Evolutionary conservation across 2,797 vertebrate genomes (phyloP), one percentile per base, ranked within the genome.

Genomic region (Eutrigla gurnardus): DNA sequence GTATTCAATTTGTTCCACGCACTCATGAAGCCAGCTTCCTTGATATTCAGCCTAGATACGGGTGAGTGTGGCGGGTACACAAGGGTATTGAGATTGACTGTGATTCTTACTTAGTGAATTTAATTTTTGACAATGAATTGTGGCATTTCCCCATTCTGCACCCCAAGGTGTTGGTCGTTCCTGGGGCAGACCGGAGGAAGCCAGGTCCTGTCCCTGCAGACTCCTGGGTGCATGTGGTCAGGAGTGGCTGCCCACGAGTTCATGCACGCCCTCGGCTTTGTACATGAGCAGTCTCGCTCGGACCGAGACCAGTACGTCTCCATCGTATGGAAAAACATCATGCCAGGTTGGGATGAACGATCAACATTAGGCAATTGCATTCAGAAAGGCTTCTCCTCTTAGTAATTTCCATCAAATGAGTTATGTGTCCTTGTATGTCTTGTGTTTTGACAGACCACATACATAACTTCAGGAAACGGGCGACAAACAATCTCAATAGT

Each of bases 271-370:
- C 92, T 97, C 9, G 96, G 96, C n/a, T 96, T 97, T 60, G 93
- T 96, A 18, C 96, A 97, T 0, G 96, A 97, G 42, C 96, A 97
- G 84, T 95, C 94, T 42, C 94, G 96, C 80, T 97, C 96, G 14
- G 96, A 97, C 84, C 89, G 96, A 33, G 96, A 97, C 81, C 80
- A 85, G 50, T 93, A 96, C 0, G 95, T 97, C 52, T 93, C 93
- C 65, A 96, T 97, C 71, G 82, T 96, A 53, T 96, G 95, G 96
- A 92, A 95, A n/a, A 95, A 97, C 90, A 96, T 96, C 66, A 80
- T 93, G n/a, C 76, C 89, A 78, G 93, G 95, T 96, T 36, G 18
- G 80, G 32, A 66, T 46, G 0, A 60, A 13, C 47, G 1, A 69
- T 11, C 12, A 14, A 35, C 13, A 47, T 60, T 37, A 46, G 43